Conservation (phyloP, 2,797 vertebrate genomes). For the Falco novaeseelandiae region DNA sequence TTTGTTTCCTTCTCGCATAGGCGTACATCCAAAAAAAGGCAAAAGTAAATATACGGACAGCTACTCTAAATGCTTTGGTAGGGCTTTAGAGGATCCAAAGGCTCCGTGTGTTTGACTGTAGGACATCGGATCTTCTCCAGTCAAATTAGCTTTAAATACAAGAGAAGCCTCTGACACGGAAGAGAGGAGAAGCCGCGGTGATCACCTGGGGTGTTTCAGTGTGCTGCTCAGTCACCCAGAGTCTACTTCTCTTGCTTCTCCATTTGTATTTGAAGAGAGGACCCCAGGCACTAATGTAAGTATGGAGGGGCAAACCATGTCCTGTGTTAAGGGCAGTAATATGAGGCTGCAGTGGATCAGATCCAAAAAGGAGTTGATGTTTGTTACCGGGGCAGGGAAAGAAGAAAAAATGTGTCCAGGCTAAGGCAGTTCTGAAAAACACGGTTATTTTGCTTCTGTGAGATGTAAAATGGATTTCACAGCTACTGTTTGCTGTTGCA, state of each 20-base stretch:
- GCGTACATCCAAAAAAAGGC: background rate
- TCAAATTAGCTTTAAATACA: background rate
- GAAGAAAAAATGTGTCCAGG: background rate
- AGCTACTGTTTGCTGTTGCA: background rate
- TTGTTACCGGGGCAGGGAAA: background rate
- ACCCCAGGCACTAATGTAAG: constrained; percentile 49
- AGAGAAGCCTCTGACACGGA: background rate
- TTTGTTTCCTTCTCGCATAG: constrained; percentile 22
- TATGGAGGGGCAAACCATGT: constrained; percentile 27
- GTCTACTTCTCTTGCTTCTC: background rate
- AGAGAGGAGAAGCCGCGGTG: constrained; percentile 33
- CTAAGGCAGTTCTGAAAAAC: background rate
- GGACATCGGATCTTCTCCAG: background rate
- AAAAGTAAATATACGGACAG: constrained; percentile 24
- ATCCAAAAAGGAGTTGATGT: background rate
- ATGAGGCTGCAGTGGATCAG: background rate
- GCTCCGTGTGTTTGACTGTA: constrained; percentile 20
- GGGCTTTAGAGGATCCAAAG: constrained; percentile 26
- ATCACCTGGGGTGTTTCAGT: constrained; percentile 9
- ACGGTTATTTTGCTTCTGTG: background rate
- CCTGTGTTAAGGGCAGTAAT: background rate
- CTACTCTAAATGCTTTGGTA: constrained; percentile 16
- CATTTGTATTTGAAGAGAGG: constrained; percentile 22
- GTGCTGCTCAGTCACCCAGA: background rate
- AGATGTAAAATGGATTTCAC: background rate